Evolutionary conservation across 2,797 vertebrate species (phyloP).

Genomic region (Pterois miles): DNA sequence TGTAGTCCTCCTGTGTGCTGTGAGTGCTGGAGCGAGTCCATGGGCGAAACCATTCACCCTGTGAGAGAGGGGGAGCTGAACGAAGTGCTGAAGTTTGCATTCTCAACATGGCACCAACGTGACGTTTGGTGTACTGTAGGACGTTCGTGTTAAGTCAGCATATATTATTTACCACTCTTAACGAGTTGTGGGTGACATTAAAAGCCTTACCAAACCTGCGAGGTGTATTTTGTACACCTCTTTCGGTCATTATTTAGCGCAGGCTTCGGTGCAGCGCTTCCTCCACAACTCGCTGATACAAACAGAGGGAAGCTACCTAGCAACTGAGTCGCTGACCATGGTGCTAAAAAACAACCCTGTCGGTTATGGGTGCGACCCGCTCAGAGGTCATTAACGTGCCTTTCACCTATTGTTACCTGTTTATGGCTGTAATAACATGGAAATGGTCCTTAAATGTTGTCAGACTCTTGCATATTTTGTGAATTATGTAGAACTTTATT

Average conservation of each 20-base stretch:
- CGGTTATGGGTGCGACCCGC: constrained; percentile 34
- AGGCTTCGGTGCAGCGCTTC: constrained; percentile 29
- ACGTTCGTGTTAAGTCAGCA: neutral
- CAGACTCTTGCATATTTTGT: neutral
- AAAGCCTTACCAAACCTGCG: neutral
- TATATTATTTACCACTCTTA: neutral
- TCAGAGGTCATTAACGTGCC: constrained; percentile 34
- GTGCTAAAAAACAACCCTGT: constrained; percentile 67
- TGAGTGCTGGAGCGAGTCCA: constrained; percentile 66
- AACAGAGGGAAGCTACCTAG: constrained; percentile 67
- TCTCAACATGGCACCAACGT: constrained; percentile 5
- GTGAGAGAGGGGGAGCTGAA: neutral
- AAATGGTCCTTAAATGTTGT: neutral
- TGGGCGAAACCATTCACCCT: constrained; percentile 71
- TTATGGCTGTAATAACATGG: neutral
- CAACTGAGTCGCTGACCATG: constrained; percentile 80
- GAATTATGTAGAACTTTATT: too few species aligned
- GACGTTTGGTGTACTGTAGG: neutral
- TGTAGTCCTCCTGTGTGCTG: constrained; percentile 56
- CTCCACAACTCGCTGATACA: constrained; percentile 33
- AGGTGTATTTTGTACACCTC: neutral
- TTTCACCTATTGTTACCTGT: neutral
- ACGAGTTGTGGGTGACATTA: neutral
- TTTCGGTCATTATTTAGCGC: neutral
- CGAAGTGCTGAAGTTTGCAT: constrained; percentile 63